A percentile compares a stretch with the other conserved stretches of the same genome.
These are phyloP conservation scores for Norana najaformis DNA, from an alignment of 2,888 invertebrate genomes.

Conservation along the genomic window DNA sequence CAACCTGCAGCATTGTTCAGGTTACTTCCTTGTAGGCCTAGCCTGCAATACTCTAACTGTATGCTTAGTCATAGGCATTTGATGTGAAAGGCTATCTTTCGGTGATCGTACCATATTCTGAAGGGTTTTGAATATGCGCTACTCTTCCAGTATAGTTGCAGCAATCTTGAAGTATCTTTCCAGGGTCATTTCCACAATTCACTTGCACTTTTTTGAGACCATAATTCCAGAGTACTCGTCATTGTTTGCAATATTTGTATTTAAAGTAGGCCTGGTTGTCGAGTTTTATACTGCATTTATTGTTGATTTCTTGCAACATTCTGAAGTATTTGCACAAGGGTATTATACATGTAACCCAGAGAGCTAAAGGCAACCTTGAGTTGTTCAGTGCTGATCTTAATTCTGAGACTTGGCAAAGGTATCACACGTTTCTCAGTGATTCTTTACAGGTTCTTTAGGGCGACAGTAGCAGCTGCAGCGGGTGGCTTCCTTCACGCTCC, in stretches of 20 bases:
- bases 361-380: background rate
- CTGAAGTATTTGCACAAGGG: background rate
- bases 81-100: too few relatives aligned
- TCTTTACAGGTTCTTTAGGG: background rate
- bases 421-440: background rate
- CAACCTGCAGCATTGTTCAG: background rate
- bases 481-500: background rate
- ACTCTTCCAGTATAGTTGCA: too few relatives aligned
- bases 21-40: background rate
- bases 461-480: background rate
- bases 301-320: background rate
- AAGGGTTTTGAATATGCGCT: too few relatives aligned
- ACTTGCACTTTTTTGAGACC: too few relatives aligned
- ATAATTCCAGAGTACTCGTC: too few relatives aligned
- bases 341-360: background rate
- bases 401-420: background rate
- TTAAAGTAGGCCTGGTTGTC: too few relatives aligned
- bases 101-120: too few relatives aligned
- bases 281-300: too few relatives aligned
- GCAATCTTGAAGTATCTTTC: too few relatives aligned
- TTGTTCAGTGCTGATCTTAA: background rate
- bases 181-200: too few relatives aligned
- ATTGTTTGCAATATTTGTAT: too few relatives aligned
- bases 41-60: background rate
- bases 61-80: too few relatives aligned